phyloP scores from a whole-genome alignment of 2,888 invertebrate genomes.

The Cryptus armator region DNA sequence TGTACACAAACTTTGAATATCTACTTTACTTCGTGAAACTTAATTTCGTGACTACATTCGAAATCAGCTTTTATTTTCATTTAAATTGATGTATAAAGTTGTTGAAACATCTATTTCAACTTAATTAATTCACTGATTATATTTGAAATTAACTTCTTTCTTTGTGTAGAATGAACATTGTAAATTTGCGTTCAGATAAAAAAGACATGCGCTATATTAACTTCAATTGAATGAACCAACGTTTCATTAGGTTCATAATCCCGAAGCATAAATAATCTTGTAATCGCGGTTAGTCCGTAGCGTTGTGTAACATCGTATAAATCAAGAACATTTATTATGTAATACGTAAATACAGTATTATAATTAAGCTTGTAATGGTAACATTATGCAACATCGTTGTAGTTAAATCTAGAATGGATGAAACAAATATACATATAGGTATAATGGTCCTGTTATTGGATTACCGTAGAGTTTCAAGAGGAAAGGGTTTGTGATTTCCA shows the following conservation, averaged over 20 bases:
- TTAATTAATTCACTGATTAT: too few species aligned
- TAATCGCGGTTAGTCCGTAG: not conserved
- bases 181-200: too few species aligned
- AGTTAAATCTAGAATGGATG: not conserved
- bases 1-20: too few species aligned
- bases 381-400: not conserved
- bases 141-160: too few species aligned
- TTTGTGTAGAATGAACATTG: too few species aligned
- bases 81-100: too few species aligned
- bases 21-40: too few species aligned
- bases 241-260: not conserved
- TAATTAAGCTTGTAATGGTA: not conserved
- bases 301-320: not conserved
- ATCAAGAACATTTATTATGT: not conserved
- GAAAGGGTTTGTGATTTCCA: conserved; percentile 18
- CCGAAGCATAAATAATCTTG: not conserved
- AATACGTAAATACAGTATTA: not conserved
- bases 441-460: conserved; percentile 14
- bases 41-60: too few species aligned
- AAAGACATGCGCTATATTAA: not conserved
- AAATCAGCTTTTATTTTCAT: too few species aligned
- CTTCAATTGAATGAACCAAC: not conserved
- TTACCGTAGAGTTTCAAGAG: conserved; percentile 22
- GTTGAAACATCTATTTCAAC: too few species aligned
- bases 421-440: conserved; percentile 16